phyloP scores from a whole-genome alignment of 2,113 vertebrate genomes.

The Gymnorhina tibicen region DNA sequence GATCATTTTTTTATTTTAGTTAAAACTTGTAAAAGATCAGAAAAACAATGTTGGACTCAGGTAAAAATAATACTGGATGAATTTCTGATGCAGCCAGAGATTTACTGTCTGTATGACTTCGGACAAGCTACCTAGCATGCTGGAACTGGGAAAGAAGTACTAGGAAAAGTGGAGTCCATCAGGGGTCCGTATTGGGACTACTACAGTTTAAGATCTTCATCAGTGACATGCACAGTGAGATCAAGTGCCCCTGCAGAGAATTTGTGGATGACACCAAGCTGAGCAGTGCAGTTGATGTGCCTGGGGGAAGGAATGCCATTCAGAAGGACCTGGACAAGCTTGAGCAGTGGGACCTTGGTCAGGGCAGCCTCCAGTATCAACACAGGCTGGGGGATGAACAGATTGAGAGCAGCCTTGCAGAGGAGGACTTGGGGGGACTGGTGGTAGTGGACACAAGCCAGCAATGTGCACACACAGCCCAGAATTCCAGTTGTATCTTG shows the following conservation, averaged over 20 bases:
- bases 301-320: background rate
- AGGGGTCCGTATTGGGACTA: fast-evolving
- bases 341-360: fast-evolving
- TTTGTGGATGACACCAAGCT: background rate
- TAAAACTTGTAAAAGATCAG: background rate
- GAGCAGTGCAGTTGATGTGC: background rate
- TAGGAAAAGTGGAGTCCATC: background rate
- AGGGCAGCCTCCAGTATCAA: background rate
- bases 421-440: background rate
- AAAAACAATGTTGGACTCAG: background rate
- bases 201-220: fast-evolving
- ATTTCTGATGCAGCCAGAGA: background rate
- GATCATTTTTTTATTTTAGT: background rate
- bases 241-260: background rate
- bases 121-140: background rate
- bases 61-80: background rate
- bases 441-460: background rate
- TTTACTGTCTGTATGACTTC: background rate
- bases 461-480: too few relatives aligned
- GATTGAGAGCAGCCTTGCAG: background rate
- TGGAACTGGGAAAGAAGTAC: background rate
- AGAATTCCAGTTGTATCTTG: background rate
- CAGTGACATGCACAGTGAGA: fast-evolving
- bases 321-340: background rate
- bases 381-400: background rate